Conservation (phyloP, 2,888 invertebrate species). For the Lissonota sp. region DNA sequence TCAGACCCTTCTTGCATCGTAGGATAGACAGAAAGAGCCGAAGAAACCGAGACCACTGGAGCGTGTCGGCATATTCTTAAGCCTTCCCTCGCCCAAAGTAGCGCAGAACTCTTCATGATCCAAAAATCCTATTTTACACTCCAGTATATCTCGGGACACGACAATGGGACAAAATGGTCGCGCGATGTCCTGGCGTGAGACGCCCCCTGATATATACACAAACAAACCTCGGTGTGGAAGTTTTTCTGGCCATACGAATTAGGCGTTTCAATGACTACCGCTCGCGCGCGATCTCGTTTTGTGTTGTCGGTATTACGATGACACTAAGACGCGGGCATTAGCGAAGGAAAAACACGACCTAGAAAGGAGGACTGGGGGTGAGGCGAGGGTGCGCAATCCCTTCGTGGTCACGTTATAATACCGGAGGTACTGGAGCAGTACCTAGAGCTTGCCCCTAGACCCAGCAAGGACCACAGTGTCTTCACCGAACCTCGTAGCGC, state of each 20-base stretch:
- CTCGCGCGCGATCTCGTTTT: conserved; percentile 3
- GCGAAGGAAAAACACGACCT: conserved; percentile 60
- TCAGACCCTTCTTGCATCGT: not conserved
- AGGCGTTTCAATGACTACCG: conserved; percentile 67
- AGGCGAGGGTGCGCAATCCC: conserved; percentile 71
- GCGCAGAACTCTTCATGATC: conserved; percentile 18
- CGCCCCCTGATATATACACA: conserved; percentile 28
- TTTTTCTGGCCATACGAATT: conserved; percentile 67
- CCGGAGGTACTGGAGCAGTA: conserved; percentile 74
- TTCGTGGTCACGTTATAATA: conserved; percentile 62
- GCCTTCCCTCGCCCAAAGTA: not conserved
- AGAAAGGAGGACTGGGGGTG: not conserved
- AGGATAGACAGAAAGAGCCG: not conserved
- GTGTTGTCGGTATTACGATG: conserved; percentile 72
- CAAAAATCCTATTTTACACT: conserved; percentile 78
- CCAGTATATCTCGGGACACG: conserved; percentile 66
- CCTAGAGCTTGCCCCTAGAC: conserved; percentile 2
- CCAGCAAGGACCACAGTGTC: not conserved
- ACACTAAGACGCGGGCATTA: conserved; percentile 77
- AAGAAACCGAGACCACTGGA: conserved; percentile 30
- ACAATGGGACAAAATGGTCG: conserved; percentile 63
- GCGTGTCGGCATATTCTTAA: conserved; percentile 25
- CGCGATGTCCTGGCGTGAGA: conserved; percentile 38
- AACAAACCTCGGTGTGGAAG: conserved; percentile 9
- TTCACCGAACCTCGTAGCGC: no score